A percentile compares a stretch with the other conserved stretches of the same genome.
These are phyloP conservation scores for Vandiemenella viatica DNA, from an alignment of 2,888 invertebrate species.

Conservation along the genomic window DNA sequence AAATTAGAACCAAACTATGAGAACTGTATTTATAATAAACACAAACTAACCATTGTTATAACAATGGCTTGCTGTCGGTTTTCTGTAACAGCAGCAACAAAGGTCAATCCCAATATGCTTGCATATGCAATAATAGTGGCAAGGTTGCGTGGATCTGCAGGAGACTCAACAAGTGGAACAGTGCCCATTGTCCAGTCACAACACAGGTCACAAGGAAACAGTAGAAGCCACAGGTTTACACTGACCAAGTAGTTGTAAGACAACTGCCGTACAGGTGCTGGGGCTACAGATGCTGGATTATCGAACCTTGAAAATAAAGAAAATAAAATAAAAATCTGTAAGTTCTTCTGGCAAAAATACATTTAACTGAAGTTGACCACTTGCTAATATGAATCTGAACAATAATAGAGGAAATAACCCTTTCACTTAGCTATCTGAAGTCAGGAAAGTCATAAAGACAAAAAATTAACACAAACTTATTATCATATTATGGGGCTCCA, in stretches of 20 bases:
- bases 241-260: constrained; percentile 87
- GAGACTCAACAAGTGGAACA: constrained; percentile 65
- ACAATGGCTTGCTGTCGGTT: constrained; percentile 47
- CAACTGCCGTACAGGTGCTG: constrained; percentile 68
- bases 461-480: no score
- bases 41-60: constrained; percentile 48
- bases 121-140: constrained; percentile 56
- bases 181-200: constrained; percentile 99
- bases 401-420: no score
- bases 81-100: constrained; percentile 37
- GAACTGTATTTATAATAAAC: no score
- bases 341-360: no score
- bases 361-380: no score
- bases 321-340: neutral
- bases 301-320: constrained; percentile 54
- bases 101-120: constrained; percentile 40
- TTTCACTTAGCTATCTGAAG: no score
- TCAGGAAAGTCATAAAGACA: no score
- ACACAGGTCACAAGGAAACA: constrained; percentile 79
- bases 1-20: no score
- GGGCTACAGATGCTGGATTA: constrained; percentile 87
- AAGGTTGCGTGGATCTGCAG: constrained; percentile 67
- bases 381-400: no score
- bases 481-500: no score
- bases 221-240: constrained; percentile 77